These are phyloP conservation scores for Pavo muticus DNA, from an alignment of 2,113 vertebrate genomes.

Conservation along the genomic window DNA sequence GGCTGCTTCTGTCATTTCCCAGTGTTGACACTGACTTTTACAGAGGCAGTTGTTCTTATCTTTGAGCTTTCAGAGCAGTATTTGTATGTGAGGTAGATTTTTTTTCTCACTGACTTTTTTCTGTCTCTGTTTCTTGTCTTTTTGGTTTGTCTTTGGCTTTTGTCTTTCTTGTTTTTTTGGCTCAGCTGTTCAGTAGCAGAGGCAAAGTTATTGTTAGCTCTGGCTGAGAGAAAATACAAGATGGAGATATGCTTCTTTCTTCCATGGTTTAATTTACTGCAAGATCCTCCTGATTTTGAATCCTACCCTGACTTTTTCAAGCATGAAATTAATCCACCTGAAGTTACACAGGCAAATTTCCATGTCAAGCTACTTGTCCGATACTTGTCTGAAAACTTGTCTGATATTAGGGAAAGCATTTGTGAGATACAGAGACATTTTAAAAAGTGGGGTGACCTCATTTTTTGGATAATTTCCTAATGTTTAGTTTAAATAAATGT, in stretches of 20 bases:
- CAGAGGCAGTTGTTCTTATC: slow-evolving; percentile 9
- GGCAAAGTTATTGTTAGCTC: slow-evolving; percentile 27
- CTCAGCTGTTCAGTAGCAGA: not conserved
- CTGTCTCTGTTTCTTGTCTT: slow-evolving; percentile 64
- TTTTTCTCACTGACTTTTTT: not conserved
- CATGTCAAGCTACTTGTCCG: not conserved
- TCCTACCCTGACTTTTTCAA: not conserved
- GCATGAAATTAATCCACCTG: slow-evolving; percentile 34
- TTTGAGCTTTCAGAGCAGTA: not conserved
- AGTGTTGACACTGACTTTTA: not conserved
- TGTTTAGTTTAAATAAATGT: slow-evolving; percentile 57
- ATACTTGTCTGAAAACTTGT: not conserved
- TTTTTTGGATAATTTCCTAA: slow-evolving; percentile 47
- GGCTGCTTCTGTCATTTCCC: not conserved
- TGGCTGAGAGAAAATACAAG: slow-evolving; percentile 24
- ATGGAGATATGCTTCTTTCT: not conserved
- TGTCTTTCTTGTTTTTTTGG: slow-evolving; percentile 32
- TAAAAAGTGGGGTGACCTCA: slow-evolving; percentile 39
- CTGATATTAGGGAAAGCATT: slow-evolving; percentile 4
- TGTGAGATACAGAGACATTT: not conserved
- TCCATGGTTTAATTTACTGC: not conserved
- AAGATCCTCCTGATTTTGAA: slow-evolving; percentile 17
- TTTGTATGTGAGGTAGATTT: not conserved
- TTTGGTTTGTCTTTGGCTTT: slow-evolving; percentile 56
- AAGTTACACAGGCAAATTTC: not conserved